A percentile compares a stretch with the other conserved stretches of the same genome.
Evolutionary conservation across 2,888 invertebrate genomes (phyloP).

Genomic region (Sycophila texana): DNA sequence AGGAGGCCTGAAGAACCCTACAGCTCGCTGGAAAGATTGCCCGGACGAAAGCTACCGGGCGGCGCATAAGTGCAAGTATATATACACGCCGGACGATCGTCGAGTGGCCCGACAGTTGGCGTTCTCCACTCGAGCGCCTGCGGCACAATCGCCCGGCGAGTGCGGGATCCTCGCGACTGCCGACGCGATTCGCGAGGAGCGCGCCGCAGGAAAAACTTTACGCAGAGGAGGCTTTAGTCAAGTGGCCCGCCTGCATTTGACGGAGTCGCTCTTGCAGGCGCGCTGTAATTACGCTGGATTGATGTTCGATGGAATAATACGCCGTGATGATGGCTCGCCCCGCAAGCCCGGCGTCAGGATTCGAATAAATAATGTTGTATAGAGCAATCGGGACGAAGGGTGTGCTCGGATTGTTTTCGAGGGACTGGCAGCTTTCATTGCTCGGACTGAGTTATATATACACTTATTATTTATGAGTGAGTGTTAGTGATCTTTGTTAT

Average conservation of each 20-base stretch:
- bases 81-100: constrained; percentile 61
- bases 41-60: background rate
- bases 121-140: constrained; percentile 70
- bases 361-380: too few species aligned
- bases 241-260: constrained; percentile 47
- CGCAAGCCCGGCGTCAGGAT: too few species aligned
- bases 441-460: too few species aligned
- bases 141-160: constrained; percentile 66
- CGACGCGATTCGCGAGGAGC: background rate
- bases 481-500: too few species aligned
- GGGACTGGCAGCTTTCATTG: too few species aligned
- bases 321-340: too few species aligned
- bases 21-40: constrained; percentile 43
- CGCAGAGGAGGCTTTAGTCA: constrained; percentile 41
- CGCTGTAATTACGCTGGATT: constrained; percentile 34
- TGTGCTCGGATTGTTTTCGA: too few species aligned
- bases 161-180: constrained; percentile 19
- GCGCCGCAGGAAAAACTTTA: constrained; percentile 57
- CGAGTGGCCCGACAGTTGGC: constrained; percentile 75
- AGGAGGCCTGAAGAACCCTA: constrained; percentile 52
- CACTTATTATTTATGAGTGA: too few species aligned
- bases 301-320: constrained; percentile 16
- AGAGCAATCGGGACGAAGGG: too few species aligned
- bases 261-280: constrained; percentile 46
- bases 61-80: too few species aligned